Evolutionary conservation across 2,888 invertebrate genomes (phyloP), one percentile per base, ranked within the genome.

Genomic region (Abscondita cerata): DNA sequence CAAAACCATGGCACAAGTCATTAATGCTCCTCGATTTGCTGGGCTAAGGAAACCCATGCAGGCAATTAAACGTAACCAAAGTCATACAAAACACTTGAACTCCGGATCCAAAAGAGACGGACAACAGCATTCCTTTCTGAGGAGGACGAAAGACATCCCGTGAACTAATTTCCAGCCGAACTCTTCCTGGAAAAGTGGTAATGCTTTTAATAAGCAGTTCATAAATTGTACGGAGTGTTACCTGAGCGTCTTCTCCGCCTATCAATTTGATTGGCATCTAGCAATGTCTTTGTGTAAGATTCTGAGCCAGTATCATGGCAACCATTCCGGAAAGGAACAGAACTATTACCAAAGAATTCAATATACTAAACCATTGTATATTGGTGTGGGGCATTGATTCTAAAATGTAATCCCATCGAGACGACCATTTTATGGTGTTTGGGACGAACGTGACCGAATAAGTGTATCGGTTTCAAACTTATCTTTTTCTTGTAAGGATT

Each of bases 271-370:
- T 99, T 99, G 80, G n/a, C 99, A 99, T 72, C 98, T 87, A 2
- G 98, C 98, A 73, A 99, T 98, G 81, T 99, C 99, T 80, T 98
- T 96, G 80, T 99, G 98, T 63, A 99, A 83, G 0, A 98, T 99
- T 65, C 98, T 86, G 69, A 99, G 82, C 81, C n/a, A 99, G 86
- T 75, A 99, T 99, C 98, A 99, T 99, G 20, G 98, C 98, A 12
- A 99, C 97, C 98, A 99, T 99, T 69, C 98, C 99, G 69, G 97
- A 96, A 15, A 99, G 83, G 82, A 99, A 99, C 31, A 97, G 82
- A 1, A 96, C 96, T 74, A 99, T 99, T 58, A 99, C 96, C 72
- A 99, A 83, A 0, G 98, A 98, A 81, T 99, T 99, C 65, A 99
- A 84, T 75, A 99, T 99, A 68, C 96, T 97, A 80, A 98, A 98